phyloP scores from a whole-genome alignment of 2,888 invertebrate genomes.

The Drosophila acutilabella region DNA sequence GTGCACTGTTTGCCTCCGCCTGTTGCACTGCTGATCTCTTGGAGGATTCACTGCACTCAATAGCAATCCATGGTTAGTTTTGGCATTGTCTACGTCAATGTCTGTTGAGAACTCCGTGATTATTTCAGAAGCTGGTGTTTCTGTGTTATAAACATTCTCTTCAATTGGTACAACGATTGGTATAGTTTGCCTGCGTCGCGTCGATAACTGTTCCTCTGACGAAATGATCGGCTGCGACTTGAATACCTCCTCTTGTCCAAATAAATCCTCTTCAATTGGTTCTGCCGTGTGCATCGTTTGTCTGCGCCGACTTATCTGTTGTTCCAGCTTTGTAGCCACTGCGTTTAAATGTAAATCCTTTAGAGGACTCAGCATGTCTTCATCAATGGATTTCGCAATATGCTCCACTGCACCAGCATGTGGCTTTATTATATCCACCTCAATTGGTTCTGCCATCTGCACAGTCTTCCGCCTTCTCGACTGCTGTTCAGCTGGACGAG shows the following conservation, averaged over 20 bases:
- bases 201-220: background rate
- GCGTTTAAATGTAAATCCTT: background rate
- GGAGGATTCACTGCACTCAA: background rate
- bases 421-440: background rate
- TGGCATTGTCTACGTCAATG: constrained; percentile 1
- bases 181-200: constrained; percentile 3
- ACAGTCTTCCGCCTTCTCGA: background rate
- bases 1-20: constrained; percentile 16
- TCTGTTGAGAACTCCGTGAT: background rate
- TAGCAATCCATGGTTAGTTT: background rate
- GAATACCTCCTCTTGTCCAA: background rate
- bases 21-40: background rate
- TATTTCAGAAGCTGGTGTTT: background rate
- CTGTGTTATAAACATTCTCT: background rate
- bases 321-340: background rate
- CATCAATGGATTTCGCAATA: constrained; percentile 12
- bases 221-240: background rate
- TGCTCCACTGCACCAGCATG: background rate
- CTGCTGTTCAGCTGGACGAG: background rate
- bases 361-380: background rate
- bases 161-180: constrained; percentile 11
- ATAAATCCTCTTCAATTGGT: constrained; percentile 28
- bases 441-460: constrained; percentile 11
- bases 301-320: background rate
- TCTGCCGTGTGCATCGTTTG: constrained; percentile 18